Evolutionary conservation across 2,888 invertebrate species (phyloP).

Genomic region (Mythimna lalbum): DNA sequence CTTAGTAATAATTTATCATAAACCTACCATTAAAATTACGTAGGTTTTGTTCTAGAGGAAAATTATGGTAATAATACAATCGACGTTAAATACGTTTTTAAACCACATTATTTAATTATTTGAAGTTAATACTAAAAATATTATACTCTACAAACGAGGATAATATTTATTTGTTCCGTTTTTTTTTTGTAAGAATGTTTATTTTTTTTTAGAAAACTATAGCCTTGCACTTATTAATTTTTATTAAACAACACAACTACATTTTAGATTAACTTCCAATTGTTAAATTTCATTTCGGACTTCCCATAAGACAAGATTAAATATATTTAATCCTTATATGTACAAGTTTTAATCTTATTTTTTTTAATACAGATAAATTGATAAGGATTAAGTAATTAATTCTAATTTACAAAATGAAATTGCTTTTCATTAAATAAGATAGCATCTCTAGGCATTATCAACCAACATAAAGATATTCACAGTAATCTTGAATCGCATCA

Average conservation of each 20-base stretch:
- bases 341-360: background rate
- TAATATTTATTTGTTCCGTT: background rate
- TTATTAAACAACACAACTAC: too few relatives aligned
- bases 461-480: background rate
- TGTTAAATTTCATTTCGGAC: too few relatives aligned
- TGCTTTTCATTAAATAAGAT: slow-evolving; percentile 1
- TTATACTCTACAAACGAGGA: background rate
- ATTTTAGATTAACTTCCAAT: too few relatives aligned
- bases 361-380: background rate
- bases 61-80: background rate
- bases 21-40: background rate
- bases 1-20: background rate
- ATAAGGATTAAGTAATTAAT: background rate
- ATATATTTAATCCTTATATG: too few relatives aligned
- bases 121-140: too few relatives aligned
- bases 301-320: background rate
- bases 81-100: background rate
- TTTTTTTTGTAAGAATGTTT: background rate
- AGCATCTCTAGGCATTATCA: background rate
- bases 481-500: slow-evolving; percentile 23
- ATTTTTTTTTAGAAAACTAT: background rate
- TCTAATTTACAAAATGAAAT: background rate
- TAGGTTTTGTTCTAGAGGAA: background rate
- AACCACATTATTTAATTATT: background rate
- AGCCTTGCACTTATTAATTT: background rate